Conservation (phyloP, 2,797 vertebrate genomes). For the Nyctalus aviator region DNA sequence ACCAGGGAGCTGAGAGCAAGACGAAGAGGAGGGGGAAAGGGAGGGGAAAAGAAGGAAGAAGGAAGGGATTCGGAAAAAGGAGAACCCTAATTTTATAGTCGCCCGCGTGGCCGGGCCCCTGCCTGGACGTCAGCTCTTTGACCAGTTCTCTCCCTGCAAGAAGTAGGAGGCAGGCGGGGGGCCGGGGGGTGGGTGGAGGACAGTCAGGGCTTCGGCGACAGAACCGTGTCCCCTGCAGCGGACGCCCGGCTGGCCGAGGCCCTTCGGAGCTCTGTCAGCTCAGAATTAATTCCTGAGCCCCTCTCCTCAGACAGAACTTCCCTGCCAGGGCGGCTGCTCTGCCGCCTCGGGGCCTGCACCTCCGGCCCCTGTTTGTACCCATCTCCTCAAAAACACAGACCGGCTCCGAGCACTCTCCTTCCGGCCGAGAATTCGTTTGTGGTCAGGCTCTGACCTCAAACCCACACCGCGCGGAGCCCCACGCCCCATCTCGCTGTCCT, state of each 20-base stretch:
- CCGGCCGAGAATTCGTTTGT: not conserved
- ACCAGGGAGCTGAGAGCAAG: not conserved
- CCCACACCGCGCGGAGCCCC: not conserved
- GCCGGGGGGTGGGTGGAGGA: too few species aligned
- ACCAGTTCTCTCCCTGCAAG: conserved; percentile 5
- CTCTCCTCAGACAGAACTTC: not conserved
- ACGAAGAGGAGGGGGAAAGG: not conserved
- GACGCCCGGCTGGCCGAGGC: not conserved
- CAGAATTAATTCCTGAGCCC: not conserved
- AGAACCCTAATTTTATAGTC: not conserved
- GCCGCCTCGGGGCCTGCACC: not conserved
- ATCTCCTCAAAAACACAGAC: not conserved
- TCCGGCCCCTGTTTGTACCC: not conserved
- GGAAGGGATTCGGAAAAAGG: not conserved
- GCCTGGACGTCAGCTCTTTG: not conserved
- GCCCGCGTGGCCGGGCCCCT: too few species aligned
- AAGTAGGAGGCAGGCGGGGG: not conserved
- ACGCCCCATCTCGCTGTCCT: not conserved
- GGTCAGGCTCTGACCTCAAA: not conserved
- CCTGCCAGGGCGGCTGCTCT: not conserved
- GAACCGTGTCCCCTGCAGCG: not conserved
- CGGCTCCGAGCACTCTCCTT: not conserved
- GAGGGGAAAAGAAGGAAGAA: not conserved
- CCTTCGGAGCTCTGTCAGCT: not conserved
- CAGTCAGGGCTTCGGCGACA: not conserved